These are phyloP conservation scores for Ctenopoma multispine DNA, from an alignment of 2,797 vertebrate genomes.

Conservation along the genomic window DNA sequence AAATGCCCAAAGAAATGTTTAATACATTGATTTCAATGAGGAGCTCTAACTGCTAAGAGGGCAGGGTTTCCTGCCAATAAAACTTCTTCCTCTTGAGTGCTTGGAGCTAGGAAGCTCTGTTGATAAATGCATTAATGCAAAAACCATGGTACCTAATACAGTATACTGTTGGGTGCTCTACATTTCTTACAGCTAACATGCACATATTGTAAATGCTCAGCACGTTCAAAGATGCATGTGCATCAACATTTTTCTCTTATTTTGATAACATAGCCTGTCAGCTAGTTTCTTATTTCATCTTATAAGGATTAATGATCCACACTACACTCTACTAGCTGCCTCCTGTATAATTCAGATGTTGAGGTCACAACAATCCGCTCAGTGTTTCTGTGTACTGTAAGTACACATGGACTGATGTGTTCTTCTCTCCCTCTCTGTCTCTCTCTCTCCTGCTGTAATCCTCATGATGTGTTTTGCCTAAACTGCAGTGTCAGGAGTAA, in stretches of 20 bases:
- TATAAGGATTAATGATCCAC: slow-evolving; percentile 53
- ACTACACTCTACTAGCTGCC: no score
- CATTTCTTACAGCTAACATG: slow-evolving; percentile 31
- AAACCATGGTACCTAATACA: slow-evolving; percentile 20
- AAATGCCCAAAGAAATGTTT: slow-evolving; percentile 17
- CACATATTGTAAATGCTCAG: slow-evolving; percentile 12
- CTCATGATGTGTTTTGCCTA: slow-evolving; percentile 43
- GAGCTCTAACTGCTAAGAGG: slow-evolving; percentile 18
- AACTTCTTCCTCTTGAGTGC: slow-evolving; percentile 17
- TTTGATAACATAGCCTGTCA: neutral
- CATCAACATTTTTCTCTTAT: neutral
- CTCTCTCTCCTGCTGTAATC: slow-evolving; percentile 46
- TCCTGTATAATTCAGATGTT: slow-evolving; percentile 61
- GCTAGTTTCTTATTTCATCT: slow-evolving; percentile 32
- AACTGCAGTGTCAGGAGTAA: slow-evolving; percentile 52
- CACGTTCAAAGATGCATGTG: slow-evolving; percentile 5
- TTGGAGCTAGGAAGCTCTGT: slow-evolving; percentile 29
- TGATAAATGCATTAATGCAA: slow-evolving; percentile 53
- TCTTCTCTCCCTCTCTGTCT: neutral
- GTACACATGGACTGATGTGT: slow-evolving; percentile 48
- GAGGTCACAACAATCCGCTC: slow-evolving; percentile 72
- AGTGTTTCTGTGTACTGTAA: slow-evolving; percentile 54
- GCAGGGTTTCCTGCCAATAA: slow-evolving; percentile 31
- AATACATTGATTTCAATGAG: slow-evolving; percentile 30
- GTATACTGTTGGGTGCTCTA: slow-evolving; percentile 21